These are phyloP conservation scores for Drosophila aff. DNA, from an alignment of 1,140 invertebrate genomes.

Conservation along the genomic window DNA sequence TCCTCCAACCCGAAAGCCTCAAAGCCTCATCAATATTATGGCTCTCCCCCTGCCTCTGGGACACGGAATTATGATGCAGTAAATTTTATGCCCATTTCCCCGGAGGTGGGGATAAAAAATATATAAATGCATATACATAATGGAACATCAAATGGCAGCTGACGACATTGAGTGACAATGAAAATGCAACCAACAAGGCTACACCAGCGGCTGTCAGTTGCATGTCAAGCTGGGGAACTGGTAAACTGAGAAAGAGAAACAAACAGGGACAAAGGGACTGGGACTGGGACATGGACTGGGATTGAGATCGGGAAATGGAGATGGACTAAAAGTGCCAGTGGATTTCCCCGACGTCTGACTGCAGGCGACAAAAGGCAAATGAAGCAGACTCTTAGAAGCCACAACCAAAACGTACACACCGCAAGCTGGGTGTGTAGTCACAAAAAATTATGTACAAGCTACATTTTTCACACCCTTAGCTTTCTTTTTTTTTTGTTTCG, in stretches of 20 bases:
- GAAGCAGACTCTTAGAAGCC: slow-evolving; percentile 47
- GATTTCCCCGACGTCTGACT: slow-evolving; percentile 55
- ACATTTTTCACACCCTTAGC: slow-evolving; percentile 65
- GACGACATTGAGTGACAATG: slow-evolving; percentile 54
- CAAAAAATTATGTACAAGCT: slow-evolving; percentile 38
- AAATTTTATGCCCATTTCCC: slow-evolving; percentile 55
- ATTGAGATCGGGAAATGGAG: slow-evolving; percentile 10
- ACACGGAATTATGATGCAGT: slow-evolving; percentile 67
- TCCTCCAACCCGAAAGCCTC: slow-evolving; percentile 22
- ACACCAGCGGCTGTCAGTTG: slow-evolving; percentile 62
- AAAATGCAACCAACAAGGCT: slow-evolving; percentile 39
- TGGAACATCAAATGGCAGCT: slow-evolving; percentile 41
- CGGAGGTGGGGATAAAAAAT: slow-evolving; percentile 10
- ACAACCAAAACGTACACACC: slow-evolving; percentile 5
- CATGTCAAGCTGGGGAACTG: slow-evolving; percentile 50
- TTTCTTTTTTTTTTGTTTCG: slow-evolving; percentile 12
- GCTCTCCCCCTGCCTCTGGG: slow-evolving; percentile 31
- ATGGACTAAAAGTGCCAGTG: slow-evolving; percentile 52
- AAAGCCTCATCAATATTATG: slow-evolving; percentile 69
- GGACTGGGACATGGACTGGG: not conserved
- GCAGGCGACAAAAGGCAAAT: slow-evolving; percentile 52
- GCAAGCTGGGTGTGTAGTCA: slow-evolving; percentile 9
- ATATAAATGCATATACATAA: slow-evolving; percentile 32
- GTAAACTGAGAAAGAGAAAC: slow-evolving; percentile 6
- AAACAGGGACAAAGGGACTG: slow-evolving; percentile 15